These are phyloP conservation scores for Capricornis sumatraensis DNA, from an alignment of 2,113 vertebrate species.

Conservation along the genomic window DNA sequence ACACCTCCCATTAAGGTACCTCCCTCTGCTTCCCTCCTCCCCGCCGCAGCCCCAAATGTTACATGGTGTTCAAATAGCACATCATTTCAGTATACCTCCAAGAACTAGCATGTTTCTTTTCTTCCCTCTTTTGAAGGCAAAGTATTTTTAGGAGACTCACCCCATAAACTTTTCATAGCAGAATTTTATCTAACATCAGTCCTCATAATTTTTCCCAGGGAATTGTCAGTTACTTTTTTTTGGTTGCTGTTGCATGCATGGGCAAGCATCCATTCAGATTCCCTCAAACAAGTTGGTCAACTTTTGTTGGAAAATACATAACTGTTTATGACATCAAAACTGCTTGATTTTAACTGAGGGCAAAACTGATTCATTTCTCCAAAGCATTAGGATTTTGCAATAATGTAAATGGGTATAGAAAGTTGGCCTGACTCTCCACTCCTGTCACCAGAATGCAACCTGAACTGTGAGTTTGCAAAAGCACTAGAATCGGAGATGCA, in stretches of 20 bases:
- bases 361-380: neutral
- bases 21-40: neutral
- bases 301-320: neutral
- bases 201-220: neutral
- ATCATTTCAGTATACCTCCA: neutral
- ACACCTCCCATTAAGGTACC: neutral
- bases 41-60: neutral
- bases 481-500: neutral
- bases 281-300: neutral
- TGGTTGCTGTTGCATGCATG: neutral
- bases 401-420: neutral
- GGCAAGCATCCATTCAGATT: neutral
- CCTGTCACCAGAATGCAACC: neutral
- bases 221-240: neutral
- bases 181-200: neutral
- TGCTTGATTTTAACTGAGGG: neutral
- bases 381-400: neutral
- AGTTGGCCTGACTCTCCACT: neutral
- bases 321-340: neutral
- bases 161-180: neutral
- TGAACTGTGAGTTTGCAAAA: neutral
- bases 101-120: neutral
- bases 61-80: neutral
- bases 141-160: neutral
- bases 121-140: neutral